phyloP scores from a whole-genome alignment of 2,888 invertebrate genomes.

The Agrochola macilenta region DNA sequence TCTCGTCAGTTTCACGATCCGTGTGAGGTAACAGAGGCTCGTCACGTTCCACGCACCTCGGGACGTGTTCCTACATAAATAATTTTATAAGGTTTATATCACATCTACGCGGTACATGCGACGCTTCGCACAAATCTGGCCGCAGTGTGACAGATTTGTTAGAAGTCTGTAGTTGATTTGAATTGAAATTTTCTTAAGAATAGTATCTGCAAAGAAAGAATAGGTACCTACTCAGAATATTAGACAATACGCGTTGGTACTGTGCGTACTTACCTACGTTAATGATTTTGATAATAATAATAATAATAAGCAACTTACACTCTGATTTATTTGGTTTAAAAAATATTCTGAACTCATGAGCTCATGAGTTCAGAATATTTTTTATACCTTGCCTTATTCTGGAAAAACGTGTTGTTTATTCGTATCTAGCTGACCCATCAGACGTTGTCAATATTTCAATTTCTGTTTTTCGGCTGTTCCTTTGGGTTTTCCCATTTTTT shows the following conservation, averaged over 20 bases:
- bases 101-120: constrained; percentile 14
- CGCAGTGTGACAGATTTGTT: constrained; percentile 37
- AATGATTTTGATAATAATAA: too few species aligned
- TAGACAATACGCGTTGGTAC: background rate
- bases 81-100: constrained; percentile 46
- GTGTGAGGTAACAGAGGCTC: constrained; percentile 24
- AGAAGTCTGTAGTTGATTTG: constrained; percentile 33
- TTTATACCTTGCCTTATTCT: background rate
- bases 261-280: background rate
- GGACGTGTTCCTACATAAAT: constrained; percentile 72
- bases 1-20: constrained; percentile 30
- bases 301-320: background rate
- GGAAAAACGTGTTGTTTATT: background rate
- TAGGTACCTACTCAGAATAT: background rate
- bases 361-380: background rate
- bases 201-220: background rate
- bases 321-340: background rate
- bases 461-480: too few species aligned
- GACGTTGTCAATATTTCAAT: too few species aligned
- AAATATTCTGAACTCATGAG: background rate
- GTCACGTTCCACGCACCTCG: constrained; percentile 72
- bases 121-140: constrained; percentile 32
- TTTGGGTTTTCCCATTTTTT: too few species aligned
- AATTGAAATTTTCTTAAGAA: constrained; percentile 37
- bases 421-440: too few species aligned